Conservation (phyloP, 2,888 invertebrate species). For the Oscheius myriophilus region DNA sequence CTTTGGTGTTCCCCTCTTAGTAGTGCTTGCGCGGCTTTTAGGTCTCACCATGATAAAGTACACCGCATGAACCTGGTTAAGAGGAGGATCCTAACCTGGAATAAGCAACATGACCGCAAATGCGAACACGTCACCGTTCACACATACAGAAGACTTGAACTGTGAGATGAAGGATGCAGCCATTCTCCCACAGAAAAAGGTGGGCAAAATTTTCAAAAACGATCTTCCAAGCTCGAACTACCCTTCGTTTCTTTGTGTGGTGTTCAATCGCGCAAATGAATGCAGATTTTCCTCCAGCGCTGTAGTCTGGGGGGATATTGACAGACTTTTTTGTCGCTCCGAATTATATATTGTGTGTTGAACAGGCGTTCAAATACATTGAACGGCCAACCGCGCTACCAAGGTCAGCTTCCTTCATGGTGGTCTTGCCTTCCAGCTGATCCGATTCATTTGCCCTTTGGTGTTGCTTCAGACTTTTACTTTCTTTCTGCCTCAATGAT, state of each 20-base stretch:
- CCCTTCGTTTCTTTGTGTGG: conserved; percentile 18
- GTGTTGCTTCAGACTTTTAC: conserved; percentile 14
- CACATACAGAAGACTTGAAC: conserved; percentile 68
- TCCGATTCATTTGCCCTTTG: no score
- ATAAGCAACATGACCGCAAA: conserved; percentile 68
- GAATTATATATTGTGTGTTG: conserved; percentile 32
- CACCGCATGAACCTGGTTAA: conserved; percentile 49
- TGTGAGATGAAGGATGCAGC: conserved; percentile 67
- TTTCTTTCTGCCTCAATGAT: not conserved
- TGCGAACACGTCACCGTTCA: conserved; percentile 65
- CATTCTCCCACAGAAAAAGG: conserved; percentile 68
- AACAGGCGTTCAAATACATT: conserved; percentile 30
- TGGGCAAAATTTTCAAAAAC: no score
- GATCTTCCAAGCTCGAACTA: no score
- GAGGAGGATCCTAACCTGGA: conserved; percentile 52
- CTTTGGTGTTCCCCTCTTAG: conserved; percentile 37
- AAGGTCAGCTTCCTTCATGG: conserved; percentile 27
- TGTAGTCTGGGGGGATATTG: conserved; percentile 23
- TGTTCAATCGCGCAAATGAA: conserved; percentile 28
- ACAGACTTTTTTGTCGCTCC: conserved; percentile 22
- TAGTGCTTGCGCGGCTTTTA: conserved; percentile 32
- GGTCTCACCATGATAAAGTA: conserved; percentile 37
- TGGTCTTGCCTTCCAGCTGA: conserved; percentile 19
- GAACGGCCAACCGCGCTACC: conserved; percentile 21
- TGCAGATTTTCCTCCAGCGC: conserved; percentile 20